phyloP scores from a whole-genome alignment of 2,113 vertebrate species.

The Vulpes vulpes region DNA sequence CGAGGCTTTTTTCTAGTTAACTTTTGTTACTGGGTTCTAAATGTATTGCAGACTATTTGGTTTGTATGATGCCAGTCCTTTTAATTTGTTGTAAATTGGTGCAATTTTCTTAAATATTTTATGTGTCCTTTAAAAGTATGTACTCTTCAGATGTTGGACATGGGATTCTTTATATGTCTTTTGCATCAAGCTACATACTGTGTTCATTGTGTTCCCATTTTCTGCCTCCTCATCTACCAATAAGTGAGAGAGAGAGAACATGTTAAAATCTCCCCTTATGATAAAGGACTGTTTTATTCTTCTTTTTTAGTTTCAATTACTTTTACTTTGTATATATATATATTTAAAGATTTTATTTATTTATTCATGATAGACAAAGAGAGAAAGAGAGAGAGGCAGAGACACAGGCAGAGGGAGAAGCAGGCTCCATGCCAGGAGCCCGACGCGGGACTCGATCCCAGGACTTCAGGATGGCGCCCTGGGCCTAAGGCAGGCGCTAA shows the following conservation, averaged over 20 bases:
- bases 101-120: constrained; percentile 12
- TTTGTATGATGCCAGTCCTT: neutral
- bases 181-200: neutral
- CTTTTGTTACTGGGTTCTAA: neutral
- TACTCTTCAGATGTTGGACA: neutral
- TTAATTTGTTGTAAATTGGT: neutral
- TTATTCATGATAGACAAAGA: too few species aligned
- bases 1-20: neutral
- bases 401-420: too few species aligned
- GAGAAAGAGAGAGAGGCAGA: too few species aligned
- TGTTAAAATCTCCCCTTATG: neutral
- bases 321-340: neutral
- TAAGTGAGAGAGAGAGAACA: neutral
- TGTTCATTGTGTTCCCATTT: neutral
- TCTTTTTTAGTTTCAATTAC: neutral
- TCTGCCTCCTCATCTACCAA: neutral
- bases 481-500: too few species aligned
- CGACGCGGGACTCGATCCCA: too few species aligned
- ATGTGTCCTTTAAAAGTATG: neutral
- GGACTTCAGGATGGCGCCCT: too few species aligned
- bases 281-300: neutral
- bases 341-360: too few species aligned
- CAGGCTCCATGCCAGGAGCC: too few species aligned
- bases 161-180: neutral
- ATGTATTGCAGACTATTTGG: neutral